Conservation (phyloP, 2,797 vertebrate species). For the Anguilla obscura region DNA sequence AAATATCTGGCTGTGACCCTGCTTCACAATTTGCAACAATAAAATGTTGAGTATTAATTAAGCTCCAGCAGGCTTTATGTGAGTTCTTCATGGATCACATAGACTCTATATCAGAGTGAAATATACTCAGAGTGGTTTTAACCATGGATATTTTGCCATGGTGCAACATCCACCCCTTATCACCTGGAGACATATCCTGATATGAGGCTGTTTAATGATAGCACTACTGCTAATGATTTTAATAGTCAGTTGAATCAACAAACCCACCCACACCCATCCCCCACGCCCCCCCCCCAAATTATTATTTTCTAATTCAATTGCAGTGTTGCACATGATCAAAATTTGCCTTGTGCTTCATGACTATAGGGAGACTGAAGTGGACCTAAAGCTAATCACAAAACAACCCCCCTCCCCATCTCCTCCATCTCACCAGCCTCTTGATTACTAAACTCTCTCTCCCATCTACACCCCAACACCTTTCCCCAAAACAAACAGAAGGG, state of each 20-base stretch:
- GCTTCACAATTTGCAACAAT: neutral
- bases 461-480: neutral
- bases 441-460: neutral
- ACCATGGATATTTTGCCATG: neutral
- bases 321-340: neutral
- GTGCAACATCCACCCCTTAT: neutral
- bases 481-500: neutral
- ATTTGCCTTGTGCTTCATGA: neutral
- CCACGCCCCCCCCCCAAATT: neutral
- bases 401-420: neutral
- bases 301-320: no score
- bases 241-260: neutral
- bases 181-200: neutral
- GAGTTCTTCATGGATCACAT: neutral
- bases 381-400: neutral
- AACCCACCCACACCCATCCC: neutral
- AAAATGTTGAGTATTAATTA: neutral
- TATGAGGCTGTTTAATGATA: neutral
- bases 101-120: neutral
- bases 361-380: neutral
- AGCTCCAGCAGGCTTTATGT: neutral
- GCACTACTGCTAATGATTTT: neutral
- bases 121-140: neutral
- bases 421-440: neutral
- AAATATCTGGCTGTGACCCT: neutral